Conservation (phyloP, 2,888 invertebrate genomes). For the Drosophila siamana region DNA sequence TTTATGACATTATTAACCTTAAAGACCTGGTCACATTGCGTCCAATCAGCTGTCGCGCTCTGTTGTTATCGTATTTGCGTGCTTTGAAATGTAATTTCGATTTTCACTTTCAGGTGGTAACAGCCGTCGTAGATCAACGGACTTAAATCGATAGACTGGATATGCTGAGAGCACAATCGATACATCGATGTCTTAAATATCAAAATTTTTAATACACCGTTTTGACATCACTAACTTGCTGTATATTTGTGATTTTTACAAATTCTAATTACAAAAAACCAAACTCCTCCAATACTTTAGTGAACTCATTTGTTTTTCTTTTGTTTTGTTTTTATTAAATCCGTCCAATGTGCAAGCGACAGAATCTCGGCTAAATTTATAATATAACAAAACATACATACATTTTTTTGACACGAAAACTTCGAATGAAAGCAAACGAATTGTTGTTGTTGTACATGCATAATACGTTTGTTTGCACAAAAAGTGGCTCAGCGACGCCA, state of each 20-base stretch:
- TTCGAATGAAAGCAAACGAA: constrained; percentile 16
- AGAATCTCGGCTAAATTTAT: constrained; percentile 32
- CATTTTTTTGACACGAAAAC: constrained; percentile 12
- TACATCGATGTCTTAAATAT: constrained; percentile 39
- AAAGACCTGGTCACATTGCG: constrained; percentile 28
- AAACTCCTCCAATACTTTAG: constrained; percentile 20
- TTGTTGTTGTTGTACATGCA: constrained; percentile 15
- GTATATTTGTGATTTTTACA: constrained; percentile 50
- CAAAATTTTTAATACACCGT: constrained; percentile 26
- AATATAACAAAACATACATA: constrained; percentile 7
- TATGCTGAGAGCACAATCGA: constrained; percentile 31
- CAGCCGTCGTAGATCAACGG: constrained; percentile 11
- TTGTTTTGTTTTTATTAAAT: constrained; percentile 17
- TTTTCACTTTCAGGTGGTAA: constrained; percentile 2
- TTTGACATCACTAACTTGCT: constrained; percentile 51
- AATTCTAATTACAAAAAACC: constrained; percentile 48
- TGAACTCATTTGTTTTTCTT: constrained; percentile 19
- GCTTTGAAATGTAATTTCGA: constrained; percentile 7
- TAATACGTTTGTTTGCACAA: constrained; percentile 49
- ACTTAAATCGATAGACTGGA: constrained; percentile 31
- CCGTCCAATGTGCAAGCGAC: constrained; percentile 39
- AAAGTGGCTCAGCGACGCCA: constrained; percentile 27
- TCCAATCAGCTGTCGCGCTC: constrained; percentile 8
- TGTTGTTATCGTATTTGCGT: constrained; percentile 14
- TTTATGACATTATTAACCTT: constrained; percentile 1